A percentile compares a stretch with the other conserved stretches of the same genome.
phyloP scores from a whole-genome alignment of 30 jellyfish, hydroid and myxozoan species.

The Hydractinia echinata region DNA sequence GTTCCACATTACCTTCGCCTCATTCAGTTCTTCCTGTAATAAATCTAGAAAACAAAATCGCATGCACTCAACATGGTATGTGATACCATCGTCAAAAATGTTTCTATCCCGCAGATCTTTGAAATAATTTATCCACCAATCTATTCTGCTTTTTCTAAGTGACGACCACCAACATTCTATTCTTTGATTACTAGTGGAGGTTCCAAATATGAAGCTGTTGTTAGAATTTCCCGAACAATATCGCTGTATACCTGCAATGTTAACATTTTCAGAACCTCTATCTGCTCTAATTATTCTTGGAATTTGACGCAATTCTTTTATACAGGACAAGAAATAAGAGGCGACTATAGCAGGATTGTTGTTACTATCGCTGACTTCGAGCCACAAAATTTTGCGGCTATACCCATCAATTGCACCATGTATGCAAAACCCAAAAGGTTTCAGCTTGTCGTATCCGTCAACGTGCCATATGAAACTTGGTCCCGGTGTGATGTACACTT shows the following conservation, averaged over 20 bases:
- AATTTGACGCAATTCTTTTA: background rate
- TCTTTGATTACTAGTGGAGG: slow-evolving; percentile 33
- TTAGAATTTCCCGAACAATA: slow-evolving; percentile 2
- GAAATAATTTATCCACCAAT: slow-evolving; percentile 37
- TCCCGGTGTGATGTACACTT: slow-evolving; percentile 16
- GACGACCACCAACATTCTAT: slow-evolving; percentile 42
- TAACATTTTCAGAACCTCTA: slow-evolving; percentile 37
- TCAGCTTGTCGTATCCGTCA: slow-evolving; percentile 43
- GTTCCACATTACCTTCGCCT: background rate
- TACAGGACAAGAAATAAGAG: slow-evolving; percentile 21
- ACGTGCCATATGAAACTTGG: slow-evolving; percentile 44
- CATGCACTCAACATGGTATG: background rate
- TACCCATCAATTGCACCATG: slow-evolving; percentile 40
- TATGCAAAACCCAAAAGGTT: slow-evolving; percentile 29
- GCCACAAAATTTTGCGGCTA: slow-evolving; percentile 42
- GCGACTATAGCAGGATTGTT: slow-evolving; percentile 36
- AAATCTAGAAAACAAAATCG: background rate
- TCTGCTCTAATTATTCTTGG: slow-evolving; percentile 31
- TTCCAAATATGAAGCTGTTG: slow-evolving; percentile 26
- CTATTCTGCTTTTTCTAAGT: slow-evolving; percentile 10
- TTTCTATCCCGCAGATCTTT: slow-evolving; percentile 28
- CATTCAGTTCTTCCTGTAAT: background rate
- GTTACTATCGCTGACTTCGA: slow-evolving; percentile 23
- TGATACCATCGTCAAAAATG: background rate
- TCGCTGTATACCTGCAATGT: slow-evolving; percentile 35